Conservation (phyloP, 2,888 invertebrate genomes). For the Listrodromus nycthemerus region DNA sequence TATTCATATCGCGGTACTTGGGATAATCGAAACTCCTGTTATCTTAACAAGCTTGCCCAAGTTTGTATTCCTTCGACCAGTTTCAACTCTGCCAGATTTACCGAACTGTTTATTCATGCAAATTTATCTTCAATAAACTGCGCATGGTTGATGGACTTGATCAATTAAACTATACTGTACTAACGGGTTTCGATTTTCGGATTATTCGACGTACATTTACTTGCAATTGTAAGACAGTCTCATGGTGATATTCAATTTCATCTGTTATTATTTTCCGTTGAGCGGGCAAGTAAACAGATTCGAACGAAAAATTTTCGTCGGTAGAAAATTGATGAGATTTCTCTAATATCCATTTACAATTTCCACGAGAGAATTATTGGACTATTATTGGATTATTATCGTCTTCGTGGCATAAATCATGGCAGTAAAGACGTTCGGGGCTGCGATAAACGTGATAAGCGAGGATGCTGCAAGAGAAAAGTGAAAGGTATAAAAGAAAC, state of each 20-base stretch:
- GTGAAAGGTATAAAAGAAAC: background rate
- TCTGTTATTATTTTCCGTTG: background rate
- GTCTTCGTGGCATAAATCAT: slow-evolving; percentile 14
- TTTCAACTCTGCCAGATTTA: background rate
- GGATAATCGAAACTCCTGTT: background rate
- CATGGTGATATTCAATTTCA: background rate
- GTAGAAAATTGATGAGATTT: background rate
- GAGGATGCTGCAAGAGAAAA: background rate
- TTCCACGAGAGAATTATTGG: background rate
- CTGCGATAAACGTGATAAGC: slow-evolving; percentile 9
- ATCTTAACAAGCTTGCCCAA: background rate
- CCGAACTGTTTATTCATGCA: background rate
- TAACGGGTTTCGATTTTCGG: too few species aligned
- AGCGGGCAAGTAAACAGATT: background rate
- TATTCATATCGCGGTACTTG: background rate
- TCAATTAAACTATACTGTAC: background rate
- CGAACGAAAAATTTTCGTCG: background rate
- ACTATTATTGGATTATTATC: too few species aligned
- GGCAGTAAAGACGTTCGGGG: slow-evolving; percentile 5
- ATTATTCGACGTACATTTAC: too few species aligned
- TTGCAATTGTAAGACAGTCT: too few species aligned
- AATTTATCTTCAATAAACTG: background rate
- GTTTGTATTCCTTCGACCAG: background rate
- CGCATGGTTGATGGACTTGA: background rate
- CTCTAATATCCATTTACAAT: background rate